These are phyloP conservation scores for Cepphus grylle DNA, from an alignment of 2,113 vertebrate genomes.

Conservation along the genomic window DNA sequence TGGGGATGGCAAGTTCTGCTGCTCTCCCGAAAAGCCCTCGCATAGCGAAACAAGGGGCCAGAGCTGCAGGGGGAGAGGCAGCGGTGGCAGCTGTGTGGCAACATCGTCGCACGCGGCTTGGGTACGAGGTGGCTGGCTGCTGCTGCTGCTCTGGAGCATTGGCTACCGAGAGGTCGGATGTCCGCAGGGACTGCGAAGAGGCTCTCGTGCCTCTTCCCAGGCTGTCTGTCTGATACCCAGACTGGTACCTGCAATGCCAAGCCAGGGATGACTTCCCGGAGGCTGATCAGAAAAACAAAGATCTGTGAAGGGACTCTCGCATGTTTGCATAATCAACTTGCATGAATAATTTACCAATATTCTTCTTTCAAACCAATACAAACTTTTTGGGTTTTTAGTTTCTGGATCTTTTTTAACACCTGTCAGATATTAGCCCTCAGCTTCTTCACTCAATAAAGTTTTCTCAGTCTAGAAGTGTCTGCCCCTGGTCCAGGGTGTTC, in stretches of 20 bases:
- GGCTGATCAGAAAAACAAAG: background rate
- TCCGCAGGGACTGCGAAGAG: fast-evolving
- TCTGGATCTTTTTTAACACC: background rate
- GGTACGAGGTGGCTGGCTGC: fast-evolving
- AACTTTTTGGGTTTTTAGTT: background rate
- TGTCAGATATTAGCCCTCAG: background rate
- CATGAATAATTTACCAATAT: background rate
- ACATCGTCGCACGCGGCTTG: fast-evolving
- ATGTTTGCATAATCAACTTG: background rate
- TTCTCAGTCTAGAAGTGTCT: background rate
- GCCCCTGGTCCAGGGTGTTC: background rate
- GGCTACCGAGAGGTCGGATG: fast-evolving
- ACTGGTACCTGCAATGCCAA: background rate
- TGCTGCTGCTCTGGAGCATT: background rate
- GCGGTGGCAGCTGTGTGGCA: fast-evolving
- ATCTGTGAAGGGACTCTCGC: background rate
- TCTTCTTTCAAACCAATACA: background rate
- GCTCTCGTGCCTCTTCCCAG: background rate
- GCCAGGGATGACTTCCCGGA: background rate
- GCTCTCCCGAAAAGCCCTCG: fast-evolving
- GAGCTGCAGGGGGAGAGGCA: background rate
- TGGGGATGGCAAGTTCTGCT: background rate
- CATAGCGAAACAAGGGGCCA: background rate
- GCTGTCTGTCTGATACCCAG: background rate
- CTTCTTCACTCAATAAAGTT: background rate